Evolutionary conservation across 1,140 invertebrate genomes (phyloP).

Genomic region (Rhynchophorus ferrugineus): DNA sequence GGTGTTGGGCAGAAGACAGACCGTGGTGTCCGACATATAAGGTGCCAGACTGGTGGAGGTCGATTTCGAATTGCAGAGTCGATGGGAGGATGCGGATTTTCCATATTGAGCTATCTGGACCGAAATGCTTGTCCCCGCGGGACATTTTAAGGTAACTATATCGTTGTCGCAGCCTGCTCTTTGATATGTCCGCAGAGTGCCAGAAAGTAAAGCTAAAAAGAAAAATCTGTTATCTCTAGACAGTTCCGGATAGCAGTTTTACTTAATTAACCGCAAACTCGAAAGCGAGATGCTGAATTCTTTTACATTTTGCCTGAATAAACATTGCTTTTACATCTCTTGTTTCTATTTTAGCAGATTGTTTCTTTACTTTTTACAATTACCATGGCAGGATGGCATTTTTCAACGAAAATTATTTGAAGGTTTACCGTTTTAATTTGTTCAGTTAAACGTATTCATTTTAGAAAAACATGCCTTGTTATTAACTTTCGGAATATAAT

Average conservation of each 20-base stretch:
- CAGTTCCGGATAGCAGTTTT: neutral
- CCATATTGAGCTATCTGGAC: slow-evolving; percentile 72
- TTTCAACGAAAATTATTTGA: too few relatives aligned
- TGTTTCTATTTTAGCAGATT: too few relatives aligned
- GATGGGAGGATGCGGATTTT: slow-evolving; percentile 40
- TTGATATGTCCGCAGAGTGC: slow-evolving; percentile 80
- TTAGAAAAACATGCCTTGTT: too few relatives aligned
- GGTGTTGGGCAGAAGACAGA: slow-evolving; percentile 46
- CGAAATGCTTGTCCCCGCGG: slow-evolving; percentile 75
- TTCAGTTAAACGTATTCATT: too few relatives aligned
- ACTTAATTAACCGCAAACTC: neutral
- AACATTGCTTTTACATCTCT: too few relatives aligned
- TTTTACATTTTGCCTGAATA: too few relatives aligned
- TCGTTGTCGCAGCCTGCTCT: slow-evolving; percentile 80
- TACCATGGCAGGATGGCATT: too few relatives aligned
- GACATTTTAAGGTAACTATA: slow-evolving; percentile 72
- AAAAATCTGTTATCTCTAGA: neutral
- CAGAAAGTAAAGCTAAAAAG: slow-evolving; percentile 67
- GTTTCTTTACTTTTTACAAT: too few relatives aligned
- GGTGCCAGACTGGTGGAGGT: slow-evolving; percentile 16
- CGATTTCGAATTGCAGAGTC: slow-evolving; percentile 42
- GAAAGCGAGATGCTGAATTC: too few relatives aligned
- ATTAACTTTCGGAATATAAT: too few relatives aligned
- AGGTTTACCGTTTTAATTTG: too few relatives aligned
- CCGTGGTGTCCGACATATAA: slow-evolving; percentile 37